Percentiles rank a stretch among this genome's conserved stretches.
phyloP scores from a whole-genome alignment of 2,888 invertebrate genomes.

The Macrophya annulata region DNA sequence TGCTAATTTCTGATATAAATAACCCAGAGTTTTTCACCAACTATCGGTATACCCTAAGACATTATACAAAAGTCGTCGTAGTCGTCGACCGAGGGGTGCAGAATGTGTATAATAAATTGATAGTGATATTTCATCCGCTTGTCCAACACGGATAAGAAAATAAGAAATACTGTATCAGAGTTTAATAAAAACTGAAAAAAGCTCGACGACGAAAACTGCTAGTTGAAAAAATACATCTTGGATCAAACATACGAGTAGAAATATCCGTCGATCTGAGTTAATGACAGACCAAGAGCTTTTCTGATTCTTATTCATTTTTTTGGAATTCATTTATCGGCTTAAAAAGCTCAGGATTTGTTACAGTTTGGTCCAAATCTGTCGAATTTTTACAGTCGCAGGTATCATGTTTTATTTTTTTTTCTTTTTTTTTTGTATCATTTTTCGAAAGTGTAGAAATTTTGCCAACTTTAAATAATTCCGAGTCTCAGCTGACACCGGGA shows the following conservation, averaged over 20 bases:
- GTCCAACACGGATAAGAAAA: constrained; percentile 6
- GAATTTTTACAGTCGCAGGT: not conserved
- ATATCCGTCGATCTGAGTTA: not conserved
- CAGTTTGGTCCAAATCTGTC: no score
- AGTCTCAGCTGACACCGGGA: not conserved
- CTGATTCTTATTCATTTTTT: not conserved
- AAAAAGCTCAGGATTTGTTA: not conserved
- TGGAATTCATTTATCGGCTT: not conserved
- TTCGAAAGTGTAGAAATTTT: not conserved
- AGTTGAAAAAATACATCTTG: not conserved
- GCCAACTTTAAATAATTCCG: not conserved
- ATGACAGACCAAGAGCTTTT: not conserved
- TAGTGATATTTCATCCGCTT: constrained; percentile 28
- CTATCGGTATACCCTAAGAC: not conserved
- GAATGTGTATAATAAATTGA: constrained; percentile 26
- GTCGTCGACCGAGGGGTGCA: not conserved
- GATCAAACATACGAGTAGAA: not conserved
- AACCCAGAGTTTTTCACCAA: not conserved
- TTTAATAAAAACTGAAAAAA: not conserved
- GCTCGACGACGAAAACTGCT: not conserved
- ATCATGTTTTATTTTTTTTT: not conserved
- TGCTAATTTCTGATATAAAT: constrained; percentile 47
- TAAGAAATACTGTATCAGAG: constrained; percentile 1
- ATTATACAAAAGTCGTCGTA: not conserved
- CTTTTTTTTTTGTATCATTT: not conserved